Base-by-base conservation (phyloP, 2,797 vertebrate genomes). In the Falco columbarius region DNA sequence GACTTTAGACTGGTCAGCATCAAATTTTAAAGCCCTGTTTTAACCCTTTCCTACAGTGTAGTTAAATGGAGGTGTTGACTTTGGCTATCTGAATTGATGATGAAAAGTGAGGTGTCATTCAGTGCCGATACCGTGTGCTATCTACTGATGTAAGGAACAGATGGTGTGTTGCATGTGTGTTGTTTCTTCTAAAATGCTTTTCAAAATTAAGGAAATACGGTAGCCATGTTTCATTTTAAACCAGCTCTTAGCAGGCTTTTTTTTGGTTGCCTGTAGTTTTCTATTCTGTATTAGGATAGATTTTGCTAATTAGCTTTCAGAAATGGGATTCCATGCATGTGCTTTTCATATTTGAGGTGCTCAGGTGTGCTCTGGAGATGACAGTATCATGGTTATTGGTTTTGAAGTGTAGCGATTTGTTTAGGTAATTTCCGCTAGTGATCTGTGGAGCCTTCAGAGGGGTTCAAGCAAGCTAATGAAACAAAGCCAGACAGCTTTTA, bases 91-190 rank as follows among this genome's bases (percentile, higher is more conserved):
- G 52, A 42, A 10, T 21, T 51, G 18, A 30, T 71, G 30, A 52
- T 34, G 75, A 29, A 7, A 55, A 51, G 27, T 3, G 20, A 40
- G 32, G 4, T 56, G 18, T 40, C 46, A 63, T 71, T 71, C 49
- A 68, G 0, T 49, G 65, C 77, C 51, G 29, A 0, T 59, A 20
- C 16, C 23, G 2, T 4, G 72, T 51, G 17, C 67, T 79, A 0
- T 22, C 42, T 54, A 0, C 47, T 67, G 44, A 30, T 38, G n/a
- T 16, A 32, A 32, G 36, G 58, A 90, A 58, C 90, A 81, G 73
- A 42, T 59, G 40, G 36, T 34, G 11, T 20, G n/a, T 26, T 89
- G 71, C 16, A 3, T 40, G 27, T 26, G 15, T 81, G 65, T 19
- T 75, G 20, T 62, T 81, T 52, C 54, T 82, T 80, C 34, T 52